Percentiles rank a stretch among this genome's conserved stretches.
phyloP scores from a whole-genome alignment of 2,113 vertebrate species.

The Cygnus buccinator region DNA sequence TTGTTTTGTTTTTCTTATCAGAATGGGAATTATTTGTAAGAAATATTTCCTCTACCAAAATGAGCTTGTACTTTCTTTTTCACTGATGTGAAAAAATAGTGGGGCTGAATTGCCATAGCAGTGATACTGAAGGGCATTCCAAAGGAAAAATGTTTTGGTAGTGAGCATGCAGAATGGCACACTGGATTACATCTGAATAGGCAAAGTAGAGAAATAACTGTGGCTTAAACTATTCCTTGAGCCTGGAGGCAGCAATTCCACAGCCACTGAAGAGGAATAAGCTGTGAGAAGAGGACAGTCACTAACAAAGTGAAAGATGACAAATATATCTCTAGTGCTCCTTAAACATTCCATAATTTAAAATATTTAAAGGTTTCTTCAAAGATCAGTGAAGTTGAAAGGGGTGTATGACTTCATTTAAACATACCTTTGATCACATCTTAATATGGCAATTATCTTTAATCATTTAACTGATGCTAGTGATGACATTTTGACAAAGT shows the following conservation, averaged over 20 bases:
- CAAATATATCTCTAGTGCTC: not conserved
- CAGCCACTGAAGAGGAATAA: not conserved
- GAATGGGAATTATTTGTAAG: not conserved
- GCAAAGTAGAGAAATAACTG: not conserved
- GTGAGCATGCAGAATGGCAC: not conserved
- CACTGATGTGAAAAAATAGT: not conserved
- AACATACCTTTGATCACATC: not conserved
- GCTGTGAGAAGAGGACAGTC: not conserved
- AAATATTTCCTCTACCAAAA: not conserved
- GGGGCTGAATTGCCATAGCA: not conserved
- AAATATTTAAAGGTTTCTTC: not conserved
- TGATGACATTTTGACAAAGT: not conserved
- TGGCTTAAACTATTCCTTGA: not conserved
- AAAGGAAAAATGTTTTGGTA: not conserved
- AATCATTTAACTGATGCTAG: not conserved
- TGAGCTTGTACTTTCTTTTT: not conserved
- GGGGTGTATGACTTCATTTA: not conserved
- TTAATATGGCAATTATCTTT: not conserved
- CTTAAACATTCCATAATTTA: not conserved
- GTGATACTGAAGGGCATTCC: not conserved
- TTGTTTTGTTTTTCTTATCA: not conserved
- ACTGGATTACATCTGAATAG: not conserved
- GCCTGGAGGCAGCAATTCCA: not conserved
- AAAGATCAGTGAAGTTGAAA: not conserved
- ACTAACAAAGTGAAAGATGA: not conserved